These are phyloP conservation scores for Saxidomus purpurata DNA, from an alignment of 1,140 invertebrate species.

Conservation along the genomic window DNA sequence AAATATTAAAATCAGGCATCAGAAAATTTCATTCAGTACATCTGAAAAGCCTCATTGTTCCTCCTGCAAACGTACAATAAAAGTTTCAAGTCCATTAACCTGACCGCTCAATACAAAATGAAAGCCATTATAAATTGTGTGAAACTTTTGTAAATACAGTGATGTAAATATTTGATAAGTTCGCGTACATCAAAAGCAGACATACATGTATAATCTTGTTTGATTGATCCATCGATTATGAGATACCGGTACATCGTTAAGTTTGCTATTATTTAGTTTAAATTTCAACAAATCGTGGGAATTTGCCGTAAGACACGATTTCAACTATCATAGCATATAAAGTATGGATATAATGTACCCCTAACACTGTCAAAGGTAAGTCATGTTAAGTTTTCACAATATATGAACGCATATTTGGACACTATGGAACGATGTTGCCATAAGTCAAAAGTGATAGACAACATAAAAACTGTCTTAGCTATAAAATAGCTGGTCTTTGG, in stretches of 20 bases:
- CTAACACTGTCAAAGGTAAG: too few relatives aligned
- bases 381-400: too few relatives aligned
- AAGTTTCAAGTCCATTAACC: background rate
- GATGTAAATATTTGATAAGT: slow-evolving; percentile 1
- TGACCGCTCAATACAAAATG: background rate
- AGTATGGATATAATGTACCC: too few relatives aligned
- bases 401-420: too few relatives aligned
- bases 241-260: background rate
- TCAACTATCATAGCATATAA: background rate
- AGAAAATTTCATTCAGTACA: background rate
- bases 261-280: background rate
- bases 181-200: background rate
- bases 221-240: background rate
- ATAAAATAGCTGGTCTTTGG: too few relatives aligned
- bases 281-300: background rate
- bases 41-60: background rate
- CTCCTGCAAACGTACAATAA: background rate
- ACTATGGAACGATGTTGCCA: too few relatives aligned
- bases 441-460: too few relatives aligned
- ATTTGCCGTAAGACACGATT: background rate
- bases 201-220: background rate
- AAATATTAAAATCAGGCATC: background rate
- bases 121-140: background rate
- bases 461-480: too few relatives aligned
- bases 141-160: background rate